A percentile compares a stretch with the other conserved stretches of the same genome.
Conservation (phyloP, 2,797 vertebrate species). For the Capromys pilorides region DNA sequence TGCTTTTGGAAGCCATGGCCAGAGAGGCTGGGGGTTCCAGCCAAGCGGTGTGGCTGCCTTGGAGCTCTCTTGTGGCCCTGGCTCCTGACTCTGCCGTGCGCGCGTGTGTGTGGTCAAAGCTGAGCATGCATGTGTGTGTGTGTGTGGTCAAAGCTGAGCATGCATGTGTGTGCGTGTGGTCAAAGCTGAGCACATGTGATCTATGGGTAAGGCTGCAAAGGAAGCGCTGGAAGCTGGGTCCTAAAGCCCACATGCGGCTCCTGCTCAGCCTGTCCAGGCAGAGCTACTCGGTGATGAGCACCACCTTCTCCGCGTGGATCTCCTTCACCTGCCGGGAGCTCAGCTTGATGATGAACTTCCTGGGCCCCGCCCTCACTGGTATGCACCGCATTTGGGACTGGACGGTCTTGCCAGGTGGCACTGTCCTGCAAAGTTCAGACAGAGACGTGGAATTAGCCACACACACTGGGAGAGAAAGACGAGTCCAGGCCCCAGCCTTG, state of each 20-base stretch:
- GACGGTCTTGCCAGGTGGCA: conserved; percentile 81
- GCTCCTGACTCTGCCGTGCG: background rate
- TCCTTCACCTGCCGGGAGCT: conserved; percentile 81
- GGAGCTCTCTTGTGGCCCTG: background rate
- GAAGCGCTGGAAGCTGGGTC: background rate
- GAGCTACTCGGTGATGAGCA: conserved; percentile 60
- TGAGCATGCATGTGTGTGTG: background rate
- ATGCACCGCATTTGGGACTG: conserved; percentile 82
- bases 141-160: conserved; percentile 17
- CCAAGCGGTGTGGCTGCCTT: background rate
- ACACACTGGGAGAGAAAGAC: background rate
- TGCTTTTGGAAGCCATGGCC: background rate
- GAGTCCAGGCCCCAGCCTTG: background rate
- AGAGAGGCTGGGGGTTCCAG: background rate
- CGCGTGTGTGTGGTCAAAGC: background rate
- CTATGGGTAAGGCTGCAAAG: background rate
- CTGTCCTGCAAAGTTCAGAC: conserved; percentile 70
- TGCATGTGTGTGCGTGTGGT: background rate
- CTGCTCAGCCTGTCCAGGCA: background rate
- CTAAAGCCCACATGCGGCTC: background rate
- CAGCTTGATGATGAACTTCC: conserved; percentile 83
- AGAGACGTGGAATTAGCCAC: background rate
- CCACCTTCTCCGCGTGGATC: conserved; percentile 78
- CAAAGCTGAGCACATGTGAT: background rate
- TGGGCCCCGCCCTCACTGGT: conserved; percentile 76